Base-by-base conservation (phyloP, 1,140 invertebrate species). In the Lepidotrigona ventralis region DNA sequence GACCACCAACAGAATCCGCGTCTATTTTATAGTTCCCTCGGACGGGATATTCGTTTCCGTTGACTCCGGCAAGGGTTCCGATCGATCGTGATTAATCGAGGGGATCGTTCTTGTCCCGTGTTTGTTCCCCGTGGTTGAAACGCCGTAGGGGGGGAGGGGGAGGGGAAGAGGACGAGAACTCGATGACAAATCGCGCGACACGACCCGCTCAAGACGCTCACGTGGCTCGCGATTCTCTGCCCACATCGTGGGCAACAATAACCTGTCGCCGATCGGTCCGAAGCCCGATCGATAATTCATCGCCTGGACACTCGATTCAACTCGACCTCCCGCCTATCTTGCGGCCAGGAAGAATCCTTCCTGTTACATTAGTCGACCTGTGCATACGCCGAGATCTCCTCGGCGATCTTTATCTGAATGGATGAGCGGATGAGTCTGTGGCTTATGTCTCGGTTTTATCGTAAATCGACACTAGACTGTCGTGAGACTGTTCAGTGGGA, bases 121-220 rank as follows among this genome's bases (percentile, higher is more conserved):
- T 78, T 79, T 66, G 58, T 78, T 79, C 53, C 26, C 39, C 46
- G 33, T 33, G 19, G n/a, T 51, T 51, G 63, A 26, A 51, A 68
- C 46, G 73, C 15, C n/a, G 58, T 54, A 64, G 54, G 26, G 53
- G 33, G 2, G 58, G 69, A 64, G 54, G 33, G 2, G 33, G 26
- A 33, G 33, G 53, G 54, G 71, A 73, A 75, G 71, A 85, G 81
- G 76, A 86, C 87, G 86, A 87, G 85, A 89, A 87, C 39, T 46
- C 84, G 89, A 90, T 90, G 88, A 91, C 90, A 91, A 90, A 91
- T 91, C 89, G 86, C 86, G 75, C 54, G 72, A 56, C 51, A 51
- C 56, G 56, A 33, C 21, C 33, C 21, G 39, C 39, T 46, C 79
- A 46, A 51, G 90, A 86, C 87, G 85, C 53, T 56, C 83, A 56